Evolutionary conservation across 1,140 invertebrate species (phyloP).

Genomic region (Anadara kagoshimensis): DNA sequence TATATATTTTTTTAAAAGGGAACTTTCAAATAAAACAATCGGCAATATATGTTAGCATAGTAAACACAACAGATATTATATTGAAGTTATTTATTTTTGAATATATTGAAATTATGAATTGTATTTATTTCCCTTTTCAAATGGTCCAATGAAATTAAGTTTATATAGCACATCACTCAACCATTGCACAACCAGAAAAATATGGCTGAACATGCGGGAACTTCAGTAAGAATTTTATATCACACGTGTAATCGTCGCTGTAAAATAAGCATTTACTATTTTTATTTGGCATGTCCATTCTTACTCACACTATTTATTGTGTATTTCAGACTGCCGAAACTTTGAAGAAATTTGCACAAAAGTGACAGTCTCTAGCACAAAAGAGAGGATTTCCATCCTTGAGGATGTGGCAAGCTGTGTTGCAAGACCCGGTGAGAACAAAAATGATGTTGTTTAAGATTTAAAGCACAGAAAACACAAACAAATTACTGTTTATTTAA

Average conservation of each 20-base stretch:
- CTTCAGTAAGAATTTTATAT: constrained; percentile 42
- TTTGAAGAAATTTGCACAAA: constrained; percentile 86
- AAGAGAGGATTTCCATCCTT: constrained; percentile 82
- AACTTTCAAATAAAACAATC: no score
- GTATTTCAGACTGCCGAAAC: constrained; percentile 80
- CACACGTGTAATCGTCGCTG: neutral
- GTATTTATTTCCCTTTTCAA: no score
- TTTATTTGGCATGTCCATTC: no score
- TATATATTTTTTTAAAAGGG: no score
- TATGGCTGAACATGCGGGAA: constrained; percentile 73
- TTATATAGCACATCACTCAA: no score
- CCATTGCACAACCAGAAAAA: constrained; percentile 52
- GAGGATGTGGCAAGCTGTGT: constrained; percentile 83
- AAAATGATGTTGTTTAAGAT: constrained; percentile 1
- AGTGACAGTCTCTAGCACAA: constrained; percentile 85
- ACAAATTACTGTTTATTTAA: no score
- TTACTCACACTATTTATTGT: neutral
- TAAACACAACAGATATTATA: no score
- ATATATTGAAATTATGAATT: no score
- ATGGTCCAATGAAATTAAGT: no score
- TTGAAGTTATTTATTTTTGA: no score
- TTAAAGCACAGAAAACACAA: neutral
- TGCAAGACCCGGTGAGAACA: constrained; percentile 81
- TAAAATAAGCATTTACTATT: no score
- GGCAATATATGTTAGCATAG: no score